Evolutionary conservation across 2,113 vertebrate species (phyloP).

Genomic region (Aldabrachelys gigantea): DNA sequence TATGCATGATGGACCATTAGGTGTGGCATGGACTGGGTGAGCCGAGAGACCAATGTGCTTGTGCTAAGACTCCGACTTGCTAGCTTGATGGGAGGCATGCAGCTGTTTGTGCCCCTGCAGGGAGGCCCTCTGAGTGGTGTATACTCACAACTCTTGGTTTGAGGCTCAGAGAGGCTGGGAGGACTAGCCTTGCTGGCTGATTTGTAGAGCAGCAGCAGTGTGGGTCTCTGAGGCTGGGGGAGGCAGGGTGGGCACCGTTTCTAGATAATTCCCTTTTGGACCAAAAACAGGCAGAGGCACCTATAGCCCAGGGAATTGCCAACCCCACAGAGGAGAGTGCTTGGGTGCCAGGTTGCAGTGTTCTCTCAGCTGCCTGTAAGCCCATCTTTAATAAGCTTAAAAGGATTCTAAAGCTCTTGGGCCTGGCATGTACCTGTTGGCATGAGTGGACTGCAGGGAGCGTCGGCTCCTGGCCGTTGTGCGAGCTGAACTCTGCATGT

Average conservation of each 20-base stretch:
- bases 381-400: too few species aligned
- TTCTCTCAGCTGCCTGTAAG: not conserved
- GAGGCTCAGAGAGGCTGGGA: not conserved
- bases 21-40: not conserved
- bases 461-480: too few species aligned
- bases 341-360: not conserved
- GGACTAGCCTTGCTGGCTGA: not conserved
- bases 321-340: not conserved
- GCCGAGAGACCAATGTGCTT: too few species aligned
- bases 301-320: not conserved
- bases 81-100: not conserved
- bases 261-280: not conserved
- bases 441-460: not conserved
- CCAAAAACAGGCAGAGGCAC: not conserved
- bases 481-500: too few species aligned
- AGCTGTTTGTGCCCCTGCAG: not conserved
- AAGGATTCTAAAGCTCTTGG: too few species aligned
- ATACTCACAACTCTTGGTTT: not conserved
- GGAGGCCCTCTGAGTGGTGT: too few species aligned
- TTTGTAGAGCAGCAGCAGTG: too few species aligned
- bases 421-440: too few species aligned
- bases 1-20: not conserved
- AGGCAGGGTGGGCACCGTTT: not conserved
- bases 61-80: not conserved
- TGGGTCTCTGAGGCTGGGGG: not conserved